Conservation (phyloP, 2,888 invertebrate genomes). For the Catocala nupta region DNA sequence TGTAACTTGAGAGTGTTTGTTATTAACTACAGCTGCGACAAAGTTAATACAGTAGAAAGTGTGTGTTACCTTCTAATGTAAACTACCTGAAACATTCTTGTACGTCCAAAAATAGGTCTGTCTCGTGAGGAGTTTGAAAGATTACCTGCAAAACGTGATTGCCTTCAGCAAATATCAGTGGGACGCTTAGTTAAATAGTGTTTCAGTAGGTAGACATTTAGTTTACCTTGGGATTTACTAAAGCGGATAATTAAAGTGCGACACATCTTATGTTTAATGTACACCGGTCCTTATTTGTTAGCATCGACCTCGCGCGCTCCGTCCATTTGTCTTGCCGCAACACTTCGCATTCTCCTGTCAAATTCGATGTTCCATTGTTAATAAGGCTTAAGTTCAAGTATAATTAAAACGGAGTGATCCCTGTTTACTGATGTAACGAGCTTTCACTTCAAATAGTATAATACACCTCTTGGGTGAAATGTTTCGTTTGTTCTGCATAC, state of each 20-base stretch:
- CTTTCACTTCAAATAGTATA: constrained; percentile 32
- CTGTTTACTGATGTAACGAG: constrained; percentile 42
- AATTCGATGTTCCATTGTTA: constrained; percentile 66
- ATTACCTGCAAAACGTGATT: not conserved
- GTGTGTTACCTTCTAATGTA: no score
- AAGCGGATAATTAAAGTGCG: constrained; percentile 4
- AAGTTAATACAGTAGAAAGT: no score
- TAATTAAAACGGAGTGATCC: constrained; percentile 51
- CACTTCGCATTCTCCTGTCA: constrained; percentile 67
- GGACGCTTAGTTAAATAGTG: not conserved
- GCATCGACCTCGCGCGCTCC: constrained; percentile 31
- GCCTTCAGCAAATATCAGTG: not conserved
- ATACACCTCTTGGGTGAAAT: constrained; percentile 15
- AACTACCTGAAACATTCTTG: no score
- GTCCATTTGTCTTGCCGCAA: constrained; percentile 61
- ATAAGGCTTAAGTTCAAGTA: constrained; percentile 60
- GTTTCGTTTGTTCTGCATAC: not conserved
- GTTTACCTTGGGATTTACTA: not conserved
- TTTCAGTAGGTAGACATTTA: not conserved
- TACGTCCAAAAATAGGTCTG: no score
- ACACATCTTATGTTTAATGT: constrained; percentile 29
- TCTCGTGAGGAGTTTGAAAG: no score
- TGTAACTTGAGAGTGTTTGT: not conserved
- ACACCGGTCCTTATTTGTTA: constrained; percentile 39
- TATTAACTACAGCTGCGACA: no score